Evolutionary conservation across 2,113 vertebrate species (phyloP).

Genomic region (Myiagra hebetior): DNA sequence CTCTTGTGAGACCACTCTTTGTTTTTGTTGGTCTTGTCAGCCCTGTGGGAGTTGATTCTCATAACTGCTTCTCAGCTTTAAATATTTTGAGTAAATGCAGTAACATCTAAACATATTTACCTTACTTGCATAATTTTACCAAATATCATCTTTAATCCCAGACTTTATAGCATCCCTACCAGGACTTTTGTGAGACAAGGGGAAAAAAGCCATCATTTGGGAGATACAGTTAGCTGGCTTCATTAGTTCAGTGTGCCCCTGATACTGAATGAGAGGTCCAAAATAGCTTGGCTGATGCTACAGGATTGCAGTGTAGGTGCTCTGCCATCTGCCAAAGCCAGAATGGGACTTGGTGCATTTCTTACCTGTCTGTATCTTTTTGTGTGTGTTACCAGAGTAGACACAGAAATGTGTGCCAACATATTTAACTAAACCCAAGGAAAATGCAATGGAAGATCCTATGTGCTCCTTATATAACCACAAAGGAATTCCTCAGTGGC

Average conservation of each 20-base stretch:
- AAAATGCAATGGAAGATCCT: neutral
- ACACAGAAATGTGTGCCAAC: neutral
- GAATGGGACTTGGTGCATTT: neutral
- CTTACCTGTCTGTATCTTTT: neutral
- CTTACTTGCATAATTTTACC: neutral
- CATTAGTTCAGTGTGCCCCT: neutral
- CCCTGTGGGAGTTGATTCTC: neutral
- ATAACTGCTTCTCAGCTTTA: neutral
- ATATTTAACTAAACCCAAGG: neutral
- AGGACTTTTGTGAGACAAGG: neutral
- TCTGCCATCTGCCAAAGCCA: neutral
- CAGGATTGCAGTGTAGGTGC: neutral
- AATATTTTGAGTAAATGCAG: neutral
- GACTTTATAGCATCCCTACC: neutral
- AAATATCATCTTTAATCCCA: neutral
- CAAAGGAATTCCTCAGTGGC: neutral
- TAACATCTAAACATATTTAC: neutral
- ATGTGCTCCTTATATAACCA: neutral
- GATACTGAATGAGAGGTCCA: neutral
- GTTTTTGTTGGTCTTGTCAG: neutral
- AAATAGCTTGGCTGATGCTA: neutral
- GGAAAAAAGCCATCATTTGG: rapidly evolving
- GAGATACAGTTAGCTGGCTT: neutral
- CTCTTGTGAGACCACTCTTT: neutral
- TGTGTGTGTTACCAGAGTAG: neutral